These are phyloP conservation scores for Idaea aversata DNA, from an alignment of 2,888 invertebrate species.

Conservation along the genomic window DNA sequence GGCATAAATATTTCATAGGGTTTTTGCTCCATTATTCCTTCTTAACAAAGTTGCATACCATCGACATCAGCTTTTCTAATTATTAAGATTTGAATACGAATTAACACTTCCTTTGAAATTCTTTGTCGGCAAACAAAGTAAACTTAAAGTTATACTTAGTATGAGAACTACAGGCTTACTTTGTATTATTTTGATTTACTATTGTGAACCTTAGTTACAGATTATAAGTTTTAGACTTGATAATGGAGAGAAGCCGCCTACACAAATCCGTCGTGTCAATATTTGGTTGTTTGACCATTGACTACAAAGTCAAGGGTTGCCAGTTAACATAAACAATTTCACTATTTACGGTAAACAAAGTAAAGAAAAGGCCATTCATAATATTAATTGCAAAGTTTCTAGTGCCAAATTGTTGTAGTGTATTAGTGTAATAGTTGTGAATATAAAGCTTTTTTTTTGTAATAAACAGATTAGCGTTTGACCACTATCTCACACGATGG, in stretches of 20 bases:
- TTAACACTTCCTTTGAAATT: neutral
- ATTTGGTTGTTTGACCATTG: neutral
- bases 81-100: neutral
- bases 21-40: constrained; percentile 1
- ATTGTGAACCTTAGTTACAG: neutral
- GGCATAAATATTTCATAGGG: too few species aligned
- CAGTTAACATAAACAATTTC: neutral
- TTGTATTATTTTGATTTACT: neutral
- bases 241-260: neutral
- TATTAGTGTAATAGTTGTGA: too few species aligned
- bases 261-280: neutral
- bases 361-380: neutral
- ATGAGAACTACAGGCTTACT: neutral
- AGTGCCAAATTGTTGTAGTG: too few species aligned
- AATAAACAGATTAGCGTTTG: too few species aligned
- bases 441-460: too few species aligned
- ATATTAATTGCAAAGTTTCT: neutral
- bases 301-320: neutral
- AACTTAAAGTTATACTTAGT: neutral
- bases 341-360: neutral
- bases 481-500: too few species aligned
- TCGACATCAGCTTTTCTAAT: neutral
- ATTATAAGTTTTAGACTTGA: neutral
- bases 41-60: neutral
- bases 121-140: neutral